These are phyloP conservation scores for Accipiter cooperii DNA, from an alignment of 2,113 vertebrate genomes.

Conservation along the genomic window DNA sequence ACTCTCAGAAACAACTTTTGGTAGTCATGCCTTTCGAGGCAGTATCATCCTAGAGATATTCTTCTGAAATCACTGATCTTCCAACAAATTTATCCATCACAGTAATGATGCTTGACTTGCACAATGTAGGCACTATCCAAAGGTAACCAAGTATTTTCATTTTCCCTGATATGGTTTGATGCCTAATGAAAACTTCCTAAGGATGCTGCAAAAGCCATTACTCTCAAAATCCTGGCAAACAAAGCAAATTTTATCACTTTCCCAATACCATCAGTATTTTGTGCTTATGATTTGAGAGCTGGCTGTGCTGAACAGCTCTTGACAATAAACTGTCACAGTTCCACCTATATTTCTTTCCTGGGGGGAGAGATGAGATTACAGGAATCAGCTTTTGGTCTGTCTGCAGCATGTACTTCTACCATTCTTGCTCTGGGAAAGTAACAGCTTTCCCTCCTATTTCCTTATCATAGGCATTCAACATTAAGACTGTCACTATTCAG, in stretches of 20 bases:
- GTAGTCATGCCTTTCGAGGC: neutral
- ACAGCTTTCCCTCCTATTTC: neutral
- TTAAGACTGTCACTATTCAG: neutral
- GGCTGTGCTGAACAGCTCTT: neutral
- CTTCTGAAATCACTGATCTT: neutral
- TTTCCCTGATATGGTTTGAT: neutral
- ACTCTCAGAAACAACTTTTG: neutral
- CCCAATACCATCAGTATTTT: neutral
- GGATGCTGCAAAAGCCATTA: neutral
- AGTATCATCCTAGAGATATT: neutral
- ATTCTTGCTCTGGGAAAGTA: neutral
- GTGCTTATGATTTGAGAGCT: neutral
- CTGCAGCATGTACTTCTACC: neutral
- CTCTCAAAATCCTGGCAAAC: neutral
- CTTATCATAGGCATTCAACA: neutral
- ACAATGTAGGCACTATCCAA: neutral
- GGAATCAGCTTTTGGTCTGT: neutral
- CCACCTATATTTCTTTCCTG: neutral
- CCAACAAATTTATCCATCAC: neutral
- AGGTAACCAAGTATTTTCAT: neutral
- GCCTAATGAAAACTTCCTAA: neutral
- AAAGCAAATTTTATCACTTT: neutral
- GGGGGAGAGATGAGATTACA: neutral
- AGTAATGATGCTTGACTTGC: neutral
- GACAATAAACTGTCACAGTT: neutral